These are phyloP conservation scores for Reticulitermes lucifugus DNA, from an alignment of 2,888 invertebrate genomes.

Conservation along the genomic window DNA sequence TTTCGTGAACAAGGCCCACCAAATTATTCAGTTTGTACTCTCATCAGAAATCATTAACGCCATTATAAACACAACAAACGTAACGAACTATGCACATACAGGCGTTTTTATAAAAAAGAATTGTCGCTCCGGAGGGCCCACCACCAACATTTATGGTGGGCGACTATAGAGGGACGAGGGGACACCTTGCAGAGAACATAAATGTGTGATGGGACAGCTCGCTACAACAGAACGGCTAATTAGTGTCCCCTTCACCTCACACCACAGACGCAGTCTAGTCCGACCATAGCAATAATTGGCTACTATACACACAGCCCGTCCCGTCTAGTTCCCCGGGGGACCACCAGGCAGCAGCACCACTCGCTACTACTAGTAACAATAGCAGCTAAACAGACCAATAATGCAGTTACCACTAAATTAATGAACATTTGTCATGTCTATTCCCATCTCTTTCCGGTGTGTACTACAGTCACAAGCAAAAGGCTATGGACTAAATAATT, in stretches of 20 bases:
- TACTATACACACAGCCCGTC: conserved; percentile 23
- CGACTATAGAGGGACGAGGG: neutral
- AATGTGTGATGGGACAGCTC: neutral
- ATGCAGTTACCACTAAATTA: conserved; percentile 42
- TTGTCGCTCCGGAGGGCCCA: neutral
- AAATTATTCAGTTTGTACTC: too few relatives aligned
- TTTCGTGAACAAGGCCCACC: too few relatives aligned
- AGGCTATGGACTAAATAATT: neutral
- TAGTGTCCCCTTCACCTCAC: neutral
- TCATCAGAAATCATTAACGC: too few relatives aligned
- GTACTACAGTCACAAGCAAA: conserved; percentile 2
- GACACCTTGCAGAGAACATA: conserved; percentile 1
- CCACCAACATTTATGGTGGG: neutral
- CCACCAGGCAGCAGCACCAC: neutral
- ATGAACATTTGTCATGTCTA: conserved; percentile 41
- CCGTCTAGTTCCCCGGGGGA: conserved; percentile 30
- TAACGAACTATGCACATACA: too few relatives aligned
- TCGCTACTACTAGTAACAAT: conserved; percentile 14
- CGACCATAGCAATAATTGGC: conserved; percentile 37
- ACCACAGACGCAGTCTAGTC: neutral
- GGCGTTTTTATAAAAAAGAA: neutral
- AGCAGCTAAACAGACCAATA: conserved; percentile 32
- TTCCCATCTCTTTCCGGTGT: neutral
- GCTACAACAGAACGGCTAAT: neutral
- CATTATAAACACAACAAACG: too few relatives aligned